Percentiles rank a stretch among this genome's conserved stretches.
These are phyloP conservation scores for Gymnoscopelus microlampas DNA, from an alignment of 2,797 vertebrate species.

Conservation along the genomic window DNA sequence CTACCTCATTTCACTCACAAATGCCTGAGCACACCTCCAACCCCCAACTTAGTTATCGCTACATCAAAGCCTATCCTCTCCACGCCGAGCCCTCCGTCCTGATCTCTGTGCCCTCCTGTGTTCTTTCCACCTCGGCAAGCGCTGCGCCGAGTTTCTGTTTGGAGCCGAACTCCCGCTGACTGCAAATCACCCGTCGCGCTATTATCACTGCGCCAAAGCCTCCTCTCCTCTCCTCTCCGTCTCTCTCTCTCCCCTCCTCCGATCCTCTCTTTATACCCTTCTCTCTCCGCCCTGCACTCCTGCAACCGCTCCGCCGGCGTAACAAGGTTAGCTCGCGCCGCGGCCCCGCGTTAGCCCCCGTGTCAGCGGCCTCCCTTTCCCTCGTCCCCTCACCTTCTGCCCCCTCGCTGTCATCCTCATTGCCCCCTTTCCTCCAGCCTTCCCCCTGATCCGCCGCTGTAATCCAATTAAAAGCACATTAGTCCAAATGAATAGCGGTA, in stretches of 20 bases:
- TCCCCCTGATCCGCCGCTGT: conserved; percentile 69
- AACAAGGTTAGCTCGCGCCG: conserved; percentile 48
- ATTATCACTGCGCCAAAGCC: conserved; percentile 46
- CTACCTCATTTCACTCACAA: no score
- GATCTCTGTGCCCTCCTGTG: no score
- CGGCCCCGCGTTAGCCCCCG: conserved; percentile 1
- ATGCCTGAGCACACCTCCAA: no score
- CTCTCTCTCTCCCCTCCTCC: background rate
- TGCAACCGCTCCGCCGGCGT: conserved; percentile 24
- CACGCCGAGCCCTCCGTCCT: no score
- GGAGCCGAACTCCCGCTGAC: conserved; percentile 56
- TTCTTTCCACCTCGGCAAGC: background rate
- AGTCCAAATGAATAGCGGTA: conserved; percentile 78
- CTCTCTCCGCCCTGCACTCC: conserved; percentile 3
- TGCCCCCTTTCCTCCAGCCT: conserved; percentile 63
- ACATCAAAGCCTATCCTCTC: no score
- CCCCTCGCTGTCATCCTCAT: conserved; percentile 52
- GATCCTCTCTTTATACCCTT: background rate
- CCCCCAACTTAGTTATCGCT: no score
- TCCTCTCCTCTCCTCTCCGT: conserved; percentile 28
- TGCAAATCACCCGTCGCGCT: conserved; percentile 45
- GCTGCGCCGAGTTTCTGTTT: conserved; percentile 22
- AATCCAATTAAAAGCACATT: conserved; percentile 85
- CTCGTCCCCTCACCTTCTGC: conserved; percentile 46
- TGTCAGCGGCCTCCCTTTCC: conserved; percentile 50